Evolutionary conservation across 2,113 vertebrate genomes (phyloP).

Genomic region (Cheilinus undulatus): DNA sequence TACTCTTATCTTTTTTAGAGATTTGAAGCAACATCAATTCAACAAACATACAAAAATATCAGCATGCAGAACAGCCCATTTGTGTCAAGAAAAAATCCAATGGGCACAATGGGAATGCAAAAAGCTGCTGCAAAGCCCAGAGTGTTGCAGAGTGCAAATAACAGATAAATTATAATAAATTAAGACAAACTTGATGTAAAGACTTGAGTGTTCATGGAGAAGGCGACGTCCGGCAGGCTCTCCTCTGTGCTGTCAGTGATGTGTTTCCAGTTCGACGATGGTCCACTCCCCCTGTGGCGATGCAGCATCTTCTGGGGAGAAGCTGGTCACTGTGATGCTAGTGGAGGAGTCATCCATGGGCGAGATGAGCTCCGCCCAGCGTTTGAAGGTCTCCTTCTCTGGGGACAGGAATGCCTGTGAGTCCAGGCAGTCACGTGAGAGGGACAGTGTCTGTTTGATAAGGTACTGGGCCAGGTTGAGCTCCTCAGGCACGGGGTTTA

Average conservation of each 20-base stretch:
- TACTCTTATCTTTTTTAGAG: constrained; percentile 56
- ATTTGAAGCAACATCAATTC: constrained; percentile 71
- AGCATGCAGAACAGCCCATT: constrained; percentile 78
- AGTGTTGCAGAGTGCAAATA: constrained; percentile 24
- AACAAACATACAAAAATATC: constrained; percentile 80
- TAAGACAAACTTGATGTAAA: constrained; percentile 41
- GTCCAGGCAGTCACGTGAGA: constrained; percentile 92
- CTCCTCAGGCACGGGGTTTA: constrained; percentile 95
- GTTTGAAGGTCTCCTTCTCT: constrained; percentile 89
- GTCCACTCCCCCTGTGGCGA: constrained; percentile 99
- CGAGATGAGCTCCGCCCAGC: constrained; percentile 95
- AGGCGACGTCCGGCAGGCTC: constrained; percentile 31
- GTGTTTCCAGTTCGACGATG: constrained; percentile 98
- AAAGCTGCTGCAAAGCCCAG: constrained; percentile 35
- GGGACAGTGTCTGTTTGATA: constrained; percentile 96
- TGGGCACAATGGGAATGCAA: constrained; percentile 44
- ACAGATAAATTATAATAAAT: constrained; percentile 54
- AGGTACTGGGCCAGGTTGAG: constrained; percentile 98
- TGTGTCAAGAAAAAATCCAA: constrained; percentile 51
- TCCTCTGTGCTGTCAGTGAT: constrained; percentile 87
- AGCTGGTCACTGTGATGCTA: constrained; percentile 95
- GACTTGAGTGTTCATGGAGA: constrained; percentile 21
- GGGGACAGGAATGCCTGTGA: constrained; percentile 87
- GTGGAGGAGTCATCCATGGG: constrained; percentile 93
- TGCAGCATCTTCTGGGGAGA: constrained; percentile 95